Base-by-base conservation (phyloP, 2,113 vertebrate genomes). In the Oostethus manadensis region DNA sequence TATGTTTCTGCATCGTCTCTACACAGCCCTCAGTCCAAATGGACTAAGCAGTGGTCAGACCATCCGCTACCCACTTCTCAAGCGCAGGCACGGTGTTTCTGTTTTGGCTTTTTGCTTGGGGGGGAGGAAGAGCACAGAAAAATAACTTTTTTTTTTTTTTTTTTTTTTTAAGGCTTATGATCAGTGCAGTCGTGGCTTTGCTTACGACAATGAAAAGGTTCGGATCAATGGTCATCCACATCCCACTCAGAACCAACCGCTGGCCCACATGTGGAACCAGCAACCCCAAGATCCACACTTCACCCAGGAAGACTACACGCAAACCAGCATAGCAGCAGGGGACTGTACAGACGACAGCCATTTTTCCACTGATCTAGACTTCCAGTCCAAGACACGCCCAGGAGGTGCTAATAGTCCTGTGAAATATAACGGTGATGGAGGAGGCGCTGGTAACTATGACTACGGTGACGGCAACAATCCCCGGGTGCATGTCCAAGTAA, bases 401-500 rank as follows among this genome's bases (percentile, higher is more conserved):
- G 69, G 80, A 59, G 57, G 80, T 81, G 21, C 53, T 73, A 88
- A 84, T 73, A 85, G 88, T 20, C 74, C 88, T 61, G 80, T 86
- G 73, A 86, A 88, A 65, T 93, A 91, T 61, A 82, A 88, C 18
- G 90, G 84, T 49, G 79, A 78, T 18, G 88, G 69, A 66, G 78
- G 73, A 55, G 76, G 76, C 46, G 84, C 70, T 57, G 73, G 88
- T 64, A 82, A 84, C 18, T 86, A 88, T 56, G 80, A 43, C 67
- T 82, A 64, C 10, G 88, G 79, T 3, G 81, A 90, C 56, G 67
- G 87, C 43, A 84, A 84, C 55, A 82, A 86, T 58, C 51, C 82
- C 6, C 86, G 89, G 21, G 87, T 91, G 40, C 81, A 84, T 67
- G 88, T 92, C 85, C 90, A 94, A 87, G 94, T 71, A n/a, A 45